Evolutionary conservation across 1,140 invertebrate genomes (phyloP).

Genomic region (Palaemon carinicauda): DNA sequence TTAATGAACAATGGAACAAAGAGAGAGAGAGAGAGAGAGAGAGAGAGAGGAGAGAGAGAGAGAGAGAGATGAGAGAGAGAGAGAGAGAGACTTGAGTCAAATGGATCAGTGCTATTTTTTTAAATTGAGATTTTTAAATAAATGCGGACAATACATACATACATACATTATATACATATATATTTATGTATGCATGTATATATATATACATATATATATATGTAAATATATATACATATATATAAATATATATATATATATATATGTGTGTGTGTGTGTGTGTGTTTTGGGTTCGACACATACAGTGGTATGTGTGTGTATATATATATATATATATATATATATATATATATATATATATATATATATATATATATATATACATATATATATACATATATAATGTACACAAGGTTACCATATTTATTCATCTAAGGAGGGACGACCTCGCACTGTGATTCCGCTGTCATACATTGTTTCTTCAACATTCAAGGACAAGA

Average conservation of each 20-base stretch:
- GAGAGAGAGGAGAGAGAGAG: not conserved
- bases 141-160: not conserved
- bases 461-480: too few species aligned
- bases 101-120: too few species aligned
- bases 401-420: too few species aligned
- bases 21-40: not conserved
- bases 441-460: too few species aligned
- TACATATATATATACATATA: not conserved
- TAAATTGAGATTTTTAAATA: not conserved
- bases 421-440: too few species aligned
- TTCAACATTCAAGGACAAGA: too few species aligned
- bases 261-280: not conserved
- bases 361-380: not conserved
- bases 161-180: not conserved
- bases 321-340: constrained; percentile 2
- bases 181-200: not conserved
- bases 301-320: not conserved
- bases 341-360: not conserved
- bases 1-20: too few species aligned
- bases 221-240: not conserved
- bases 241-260: not conserved
- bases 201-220: not conserved
- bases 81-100: not conserved
- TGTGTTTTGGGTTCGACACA: not conserved
- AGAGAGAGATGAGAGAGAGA: not conserved